Evolutionary conservation across 2,888 invertebrate species (phyloP).

Genomic region (Dastarcus helophoroides): DNA sequence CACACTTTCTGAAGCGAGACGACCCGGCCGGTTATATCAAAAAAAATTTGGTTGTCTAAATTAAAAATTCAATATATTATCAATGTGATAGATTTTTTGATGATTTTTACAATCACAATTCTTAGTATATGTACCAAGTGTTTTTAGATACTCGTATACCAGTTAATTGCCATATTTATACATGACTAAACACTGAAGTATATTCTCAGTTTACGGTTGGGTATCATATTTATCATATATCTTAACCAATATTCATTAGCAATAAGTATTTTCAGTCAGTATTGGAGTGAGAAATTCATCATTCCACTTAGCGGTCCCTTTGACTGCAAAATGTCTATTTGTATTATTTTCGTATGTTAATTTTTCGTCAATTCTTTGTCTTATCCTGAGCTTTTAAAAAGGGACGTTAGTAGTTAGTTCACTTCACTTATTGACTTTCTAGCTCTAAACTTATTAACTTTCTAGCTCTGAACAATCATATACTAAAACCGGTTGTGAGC

Average conservation of each 20-base stretch:
- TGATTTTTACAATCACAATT: constrained; percentile 55
- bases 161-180: constrained; percentile 38
- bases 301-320: constrained; percentile 30
- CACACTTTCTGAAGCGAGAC: no score
- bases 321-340: constrained; percentile 19
- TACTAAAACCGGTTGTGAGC: constrained; percentile 33
- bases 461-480: constrained; percentile 30
- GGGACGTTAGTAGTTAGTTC: constrained; percentile 3
- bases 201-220: constrained; percentile 27
- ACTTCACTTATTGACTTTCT: no score
- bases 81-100: constrained; percentile 58
- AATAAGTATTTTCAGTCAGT: constrained; percentile 43
- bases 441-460: no score
- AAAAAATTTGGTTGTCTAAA: constrained; percentile 14
- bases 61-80: constrained; percentile 29
- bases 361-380: constrained; percentile 21
- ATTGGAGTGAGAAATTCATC: constrained; percentile 38
- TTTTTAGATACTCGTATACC: constrained; percentile 40
- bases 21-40: constrained; percentile 8
- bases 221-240: constrained; percentile 20
- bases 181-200: constrained; percentile 27
- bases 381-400: constrained; percentile 10
- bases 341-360: constrained; percentile 28
- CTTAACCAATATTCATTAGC: constrained; percentile 39
- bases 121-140: constrained; percentile 41